Conservation (phyloP, 2,797 vertebrate species). For the Peromyscus nudipes region DNA sequence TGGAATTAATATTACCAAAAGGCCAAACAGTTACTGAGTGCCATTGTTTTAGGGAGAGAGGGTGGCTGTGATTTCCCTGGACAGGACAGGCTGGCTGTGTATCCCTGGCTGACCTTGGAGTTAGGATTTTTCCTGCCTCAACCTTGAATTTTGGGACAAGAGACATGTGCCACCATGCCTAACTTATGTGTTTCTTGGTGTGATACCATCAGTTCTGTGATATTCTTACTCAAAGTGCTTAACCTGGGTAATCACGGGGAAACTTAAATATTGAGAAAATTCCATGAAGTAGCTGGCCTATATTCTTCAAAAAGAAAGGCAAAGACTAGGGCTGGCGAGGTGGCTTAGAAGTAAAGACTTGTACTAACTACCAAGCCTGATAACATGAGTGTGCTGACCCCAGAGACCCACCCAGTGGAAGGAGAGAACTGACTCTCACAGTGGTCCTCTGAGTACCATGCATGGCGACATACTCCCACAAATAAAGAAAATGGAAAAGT, state of each 20-base stretch:
- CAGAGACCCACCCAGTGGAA: not conserved
- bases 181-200: not conserved
- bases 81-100: not conserved
- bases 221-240: not conserved
- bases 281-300: not conserved
- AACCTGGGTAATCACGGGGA: not conserved
- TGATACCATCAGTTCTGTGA: not conserved
- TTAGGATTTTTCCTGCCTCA: not conserved
- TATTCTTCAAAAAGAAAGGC: not conserved
- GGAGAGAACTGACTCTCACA: not conserved
- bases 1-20: not conserved
- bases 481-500: not conserved
- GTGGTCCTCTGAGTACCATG: not conserved
- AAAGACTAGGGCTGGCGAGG: not conserved
- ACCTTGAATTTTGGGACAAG: not conserved
- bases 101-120: not conserved
- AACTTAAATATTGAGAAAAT: not conserved
- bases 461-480: not conserved
- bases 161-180: not conserved
- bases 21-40: not conserved
- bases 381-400: not conserved
- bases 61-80: not conserved
- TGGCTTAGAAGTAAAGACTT: not conserved
- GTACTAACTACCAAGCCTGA: not conserved
- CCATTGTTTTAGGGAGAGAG: not conserved